Evolutionary conservation across 2,797 vertebrate genomes (phyloP), one percentile per base, ranked within the genome.

Genomic region (Euphonia xanthogaster): DNA sequence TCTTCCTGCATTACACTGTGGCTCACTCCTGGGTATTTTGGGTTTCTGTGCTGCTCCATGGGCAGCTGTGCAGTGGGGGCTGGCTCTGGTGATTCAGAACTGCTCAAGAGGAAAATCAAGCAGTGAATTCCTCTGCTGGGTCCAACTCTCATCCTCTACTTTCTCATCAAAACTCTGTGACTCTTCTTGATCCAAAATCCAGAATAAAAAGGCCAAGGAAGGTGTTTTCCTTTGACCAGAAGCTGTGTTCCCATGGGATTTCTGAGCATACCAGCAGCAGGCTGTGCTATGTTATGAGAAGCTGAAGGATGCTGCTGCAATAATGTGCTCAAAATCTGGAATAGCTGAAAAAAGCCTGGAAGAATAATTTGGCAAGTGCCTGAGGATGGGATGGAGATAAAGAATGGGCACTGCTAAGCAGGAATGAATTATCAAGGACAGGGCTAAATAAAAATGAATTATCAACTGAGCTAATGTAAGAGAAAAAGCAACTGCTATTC

Each of bases 391-490:
- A 35, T 30, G 58, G 75, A 89, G 72, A 93, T 91, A 91, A 97
- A 95, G 87, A 93, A 94, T 15, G 16, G 45, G 60, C 39, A 45
- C 44, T 82, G 85, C 74, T 74, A 53, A 61, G 93, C 54, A 73
- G 77, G 84, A 74, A 90, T 79, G 88, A 95, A 74, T 94, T 95
- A 74, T 73, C 80, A 79, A 91, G 66, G 66, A 80, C 72, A 83
- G 7, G 31, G 82, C 63, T 90, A 90, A 93, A 94, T 96, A 93
- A 94, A 95, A 95, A 94, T 79, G 72, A 93, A 87, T 91, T 94
- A 95, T 96, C 90, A 91, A 76, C 81, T 50, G 60, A 90, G 87
- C 53, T 96, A 93, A 93, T 72, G 66, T 71, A 78, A 92, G 60
- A 73, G 73, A 86, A 47, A 90, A 86, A 77, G 75, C 86, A 91